A percentile compares a stretch with the other conserved stretches of the same genome.
These are phyloP conservation scores for Melanargia galathea DNA, from an alignment of 2,888 invertebrate genomes.

Conservation along the genomic window DNA sequence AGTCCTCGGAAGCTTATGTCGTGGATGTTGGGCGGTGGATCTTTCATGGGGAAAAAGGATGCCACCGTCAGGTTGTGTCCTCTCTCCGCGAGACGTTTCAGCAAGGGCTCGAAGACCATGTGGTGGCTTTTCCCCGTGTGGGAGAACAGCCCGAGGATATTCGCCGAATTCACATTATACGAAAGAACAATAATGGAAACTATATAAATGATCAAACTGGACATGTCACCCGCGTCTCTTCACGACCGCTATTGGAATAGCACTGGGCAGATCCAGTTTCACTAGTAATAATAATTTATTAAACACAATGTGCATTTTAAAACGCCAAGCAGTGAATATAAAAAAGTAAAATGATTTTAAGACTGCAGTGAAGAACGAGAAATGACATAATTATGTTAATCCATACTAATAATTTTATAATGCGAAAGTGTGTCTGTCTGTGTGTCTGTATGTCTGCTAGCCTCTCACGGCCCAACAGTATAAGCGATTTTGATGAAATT, in stretches of 20 bases:
- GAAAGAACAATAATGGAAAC: slow-evolving; percentile 49
- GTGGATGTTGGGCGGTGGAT: slow-evolving; percentile 71
- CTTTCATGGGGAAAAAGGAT: slow-evolving; percentile 80
- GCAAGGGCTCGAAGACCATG: slow-evolving; percentile 81
- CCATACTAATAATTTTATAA: no score
- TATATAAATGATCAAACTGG: slow-evolving; percentile 44
- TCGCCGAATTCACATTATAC: slow-evolving; percentile 59
- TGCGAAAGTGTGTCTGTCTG: no score
- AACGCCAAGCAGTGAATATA: slow-evolving; percentile 9
- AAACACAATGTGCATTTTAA: slow-evolving; percentile 1
- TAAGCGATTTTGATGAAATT: no score
- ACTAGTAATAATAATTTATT: neutral
- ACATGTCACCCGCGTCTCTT: slow-evolving; percentile 54
- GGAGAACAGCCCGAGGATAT: slow-evolving; percentile 82
- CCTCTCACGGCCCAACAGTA: no score
- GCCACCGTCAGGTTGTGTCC: slow-evolving; percentile 84
- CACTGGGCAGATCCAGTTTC: neutral
- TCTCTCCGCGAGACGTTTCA: slow-evolving; percentile 77
- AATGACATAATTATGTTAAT: no score
- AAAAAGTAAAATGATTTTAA: no score
- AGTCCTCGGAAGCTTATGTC: slow-evolving; percentile 71
- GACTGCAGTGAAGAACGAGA: no score
- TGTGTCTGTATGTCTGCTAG: no score
- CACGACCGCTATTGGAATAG: slow-evolving; percentile 39
- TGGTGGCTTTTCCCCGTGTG: slow-evolving; percentile 85